Evolutionary conservation across 1,140 invertebrate species (phyloP), one percentile per base, ranked within the genome.

Genomic region (Geopemphigus sp.): DNA sequence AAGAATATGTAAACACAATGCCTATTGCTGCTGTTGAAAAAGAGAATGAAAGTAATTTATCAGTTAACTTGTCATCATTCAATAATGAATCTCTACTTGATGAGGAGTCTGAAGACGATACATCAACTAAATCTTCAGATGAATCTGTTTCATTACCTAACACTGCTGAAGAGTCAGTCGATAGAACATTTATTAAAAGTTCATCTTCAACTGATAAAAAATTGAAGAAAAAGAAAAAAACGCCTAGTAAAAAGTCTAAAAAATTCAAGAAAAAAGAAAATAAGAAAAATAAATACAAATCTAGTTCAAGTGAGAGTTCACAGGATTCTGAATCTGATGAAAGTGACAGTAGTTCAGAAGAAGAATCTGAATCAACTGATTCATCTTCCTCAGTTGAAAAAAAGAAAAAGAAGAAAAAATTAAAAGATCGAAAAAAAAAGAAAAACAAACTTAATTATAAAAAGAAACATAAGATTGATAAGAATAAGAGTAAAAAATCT

Each of bases 301-400:
- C 39, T 14, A 78, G 74, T 78, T 78, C 74, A 1, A 78, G 32
- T 61, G 74, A 78, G 24, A 78, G 57, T 63, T 78, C 74, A 19
- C 39, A 47, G 47, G 56, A 63, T 39, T 61, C 54, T 12, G 74
- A 47, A 12, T 50, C 73, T 24, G 73, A 76, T 24, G 73, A 76
- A 45, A 76, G 57, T 50, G 39, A 50, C 50, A 61, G 56, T 26
- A 78, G 74, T 78, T 61, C 74, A 29, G 56, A 57, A 29, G 57
- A 78, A 26, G 74, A 78, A 29, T 61, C 56, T 50, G 74, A 63
- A n/a, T 24, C 56, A 61, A 47, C 57, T 0, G 74, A 78, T 61
- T 47, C 74, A 26, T 63, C 6, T 10, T 78, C 74, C 32, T 45
- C 56, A 26, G 17, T 73, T 22, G 80, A 80, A 45, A 72, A 50